These are phyloP conservation scores for Gorsachius magnificus DNA, from an alignment of 2,797 vertebrate genomes.

Conservation along the genomic window DNA sequence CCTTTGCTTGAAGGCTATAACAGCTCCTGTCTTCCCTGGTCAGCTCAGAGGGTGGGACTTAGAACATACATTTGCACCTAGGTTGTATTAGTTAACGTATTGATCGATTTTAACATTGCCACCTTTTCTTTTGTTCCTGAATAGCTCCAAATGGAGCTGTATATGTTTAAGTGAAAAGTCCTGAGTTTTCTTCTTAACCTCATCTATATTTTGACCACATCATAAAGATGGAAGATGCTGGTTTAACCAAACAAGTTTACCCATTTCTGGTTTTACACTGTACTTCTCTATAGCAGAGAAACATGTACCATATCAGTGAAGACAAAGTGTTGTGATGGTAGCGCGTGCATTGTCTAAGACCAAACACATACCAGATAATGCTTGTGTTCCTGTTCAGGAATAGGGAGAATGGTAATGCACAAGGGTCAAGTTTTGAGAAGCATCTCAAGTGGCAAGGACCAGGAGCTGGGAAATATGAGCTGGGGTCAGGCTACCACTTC, in stretches of 20 bases:
- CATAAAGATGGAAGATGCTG: not conserved
- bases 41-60: not conserved
- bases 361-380: not conserved
- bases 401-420: not conserved
- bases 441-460: not conserved
- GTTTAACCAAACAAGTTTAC: not conserved
- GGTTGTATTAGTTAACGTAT: not conserved
- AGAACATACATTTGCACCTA: not conserved
- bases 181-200: not conserved
- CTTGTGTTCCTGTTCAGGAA: not conserved
- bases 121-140: not conserved
- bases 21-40: not conserved
- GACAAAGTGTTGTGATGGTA: not conserved
- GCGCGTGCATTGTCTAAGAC: fast-evolving
- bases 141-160: not conserved
- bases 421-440: not conserved
- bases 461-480: not conserved
- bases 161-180: not conserved
- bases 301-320: not conserved
- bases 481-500: not conserved
- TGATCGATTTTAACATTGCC: not conserved
- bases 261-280: not conserved
- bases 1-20: not conserved
- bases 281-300: not conserved
- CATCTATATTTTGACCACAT: not conserved